Conservation (phyloP, 2,797 vertebrate genomes). For the Spheniscus humboldti region DNA sequence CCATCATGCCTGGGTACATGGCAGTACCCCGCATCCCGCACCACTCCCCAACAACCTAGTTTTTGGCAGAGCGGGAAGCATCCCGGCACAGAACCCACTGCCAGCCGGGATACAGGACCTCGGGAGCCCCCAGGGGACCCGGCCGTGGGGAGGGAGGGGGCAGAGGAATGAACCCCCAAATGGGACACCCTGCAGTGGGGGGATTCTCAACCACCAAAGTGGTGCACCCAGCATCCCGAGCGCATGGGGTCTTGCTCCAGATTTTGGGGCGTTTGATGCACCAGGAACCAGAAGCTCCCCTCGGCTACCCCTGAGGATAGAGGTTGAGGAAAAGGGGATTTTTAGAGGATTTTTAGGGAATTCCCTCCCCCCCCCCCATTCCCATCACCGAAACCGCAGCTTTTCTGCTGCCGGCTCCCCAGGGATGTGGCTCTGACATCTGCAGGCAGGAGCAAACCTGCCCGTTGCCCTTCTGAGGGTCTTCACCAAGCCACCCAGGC, state of each 20-base stretch:
- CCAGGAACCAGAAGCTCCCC: background rate
- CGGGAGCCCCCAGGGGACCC: rapidly evolving
- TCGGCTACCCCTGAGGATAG: too few species aligned
- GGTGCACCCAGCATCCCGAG: background rate
- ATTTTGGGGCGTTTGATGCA: background rate
- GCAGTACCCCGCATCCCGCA: rapidly evolving
- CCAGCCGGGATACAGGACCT: background rate
- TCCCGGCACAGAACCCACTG: background rate
- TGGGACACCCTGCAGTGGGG: rapidly evolving
- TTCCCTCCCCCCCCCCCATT: too few species aligned
- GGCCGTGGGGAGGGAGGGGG: background rate
- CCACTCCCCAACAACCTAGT: background rate
- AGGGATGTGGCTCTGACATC: background rate
- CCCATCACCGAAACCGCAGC: background rate
- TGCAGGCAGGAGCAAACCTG: background rate
- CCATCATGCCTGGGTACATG: background rate
- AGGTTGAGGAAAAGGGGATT: background rate
- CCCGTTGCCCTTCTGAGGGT: background rate
- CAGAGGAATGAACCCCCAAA: background rate
- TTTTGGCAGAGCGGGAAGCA: background rate
- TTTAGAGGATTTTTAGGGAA: background rate
- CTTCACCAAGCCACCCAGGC: background rate
- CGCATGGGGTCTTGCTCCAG: rapidly evolving
- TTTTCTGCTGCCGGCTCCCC: background rate
- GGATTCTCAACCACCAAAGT: too few species aligned